These are phyloP conservation scores for Brenthis hecate DNA, from an alignment of 2,888 invertebrate species.

Conservation along the genomic window DNA sequence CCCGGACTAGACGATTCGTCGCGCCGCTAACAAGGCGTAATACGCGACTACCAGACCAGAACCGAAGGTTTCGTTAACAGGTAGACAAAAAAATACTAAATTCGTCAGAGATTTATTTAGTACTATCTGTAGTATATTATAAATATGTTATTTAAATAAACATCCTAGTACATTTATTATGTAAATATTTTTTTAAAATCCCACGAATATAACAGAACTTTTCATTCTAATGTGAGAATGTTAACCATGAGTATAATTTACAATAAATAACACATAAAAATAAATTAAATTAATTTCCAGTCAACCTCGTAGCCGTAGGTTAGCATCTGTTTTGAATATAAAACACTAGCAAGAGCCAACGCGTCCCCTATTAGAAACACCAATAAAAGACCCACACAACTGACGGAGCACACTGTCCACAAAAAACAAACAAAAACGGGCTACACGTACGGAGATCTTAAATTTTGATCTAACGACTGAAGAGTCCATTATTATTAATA, in stretches of 20 bases:
- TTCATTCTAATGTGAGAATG: slow-evolving; percentile 61
- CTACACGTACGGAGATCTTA: slow-evolving; percentile 69
- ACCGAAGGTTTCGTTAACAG: slow-evolving; percentile 33
- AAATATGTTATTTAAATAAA: too few relatives aligned
- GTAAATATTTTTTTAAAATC: slow-evolving; percentile 15
- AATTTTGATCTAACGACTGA: slow-evolving; percentile 76
- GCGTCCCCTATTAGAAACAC: slow-evolving; percentile 65
- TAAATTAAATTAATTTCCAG: slow-evolving; percentile 75
- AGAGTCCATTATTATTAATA: slow-evolving; percentile 80
- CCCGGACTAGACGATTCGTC: slow-evolving; percentile 50
- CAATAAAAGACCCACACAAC: slow-evolving; percentile 74
- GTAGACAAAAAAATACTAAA: slow-evolving; percentile 16
- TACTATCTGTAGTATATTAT: neutral
- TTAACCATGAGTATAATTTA: slow-evolving; percentile 68
- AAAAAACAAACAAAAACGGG: slow-evolving; percentile 66
- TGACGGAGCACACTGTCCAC: slow-evolving; percentile 48
- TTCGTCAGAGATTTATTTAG: too few relatives aligned
- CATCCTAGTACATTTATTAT: too few relatives aligned
- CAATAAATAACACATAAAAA: slow-evolving; percentile 71
- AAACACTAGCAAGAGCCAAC: slow-evolving; percentile 63
- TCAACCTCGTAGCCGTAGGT: slow-evolving; percentile 63
- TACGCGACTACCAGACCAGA: slow-evolving; percentile 42
- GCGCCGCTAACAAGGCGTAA: slow-evolving; percentile 52
- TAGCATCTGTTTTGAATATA: slow-evolving; percentile 80
- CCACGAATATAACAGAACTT: slow-evolving; percentile 34